phyloP scores from a whole-genome alignment of 2,113 vertebrate genomes.

The Cololabis saira region DNA sequence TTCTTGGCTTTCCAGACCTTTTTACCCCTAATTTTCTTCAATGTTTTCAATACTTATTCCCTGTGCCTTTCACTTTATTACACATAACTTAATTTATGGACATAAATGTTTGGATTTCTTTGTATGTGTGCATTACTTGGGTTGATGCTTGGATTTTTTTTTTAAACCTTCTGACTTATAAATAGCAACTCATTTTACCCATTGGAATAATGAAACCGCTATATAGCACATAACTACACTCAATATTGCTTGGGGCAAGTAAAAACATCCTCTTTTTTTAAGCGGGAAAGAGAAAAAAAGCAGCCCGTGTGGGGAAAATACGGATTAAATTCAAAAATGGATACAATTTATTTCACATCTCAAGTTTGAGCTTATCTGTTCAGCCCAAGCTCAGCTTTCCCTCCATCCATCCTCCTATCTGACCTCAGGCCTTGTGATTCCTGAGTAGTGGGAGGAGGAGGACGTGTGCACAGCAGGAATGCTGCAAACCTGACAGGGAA shows the following conservation, averaged over 20 bases:
- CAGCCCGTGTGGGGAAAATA: background rate
- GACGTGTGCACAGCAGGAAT: conserved; percentile 9
- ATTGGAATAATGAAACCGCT: conserved; percentile 34
- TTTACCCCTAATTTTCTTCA: too few species aligned
- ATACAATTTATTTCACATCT: conserved; percentile 29
- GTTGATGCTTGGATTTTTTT: too few species aligned
- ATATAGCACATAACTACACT: conserved; percentile 9
- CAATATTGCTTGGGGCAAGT: background rate
- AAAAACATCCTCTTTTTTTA: background rate
- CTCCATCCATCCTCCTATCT: conserved; percentile 46
- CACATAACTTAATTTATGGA: too few species aligned
- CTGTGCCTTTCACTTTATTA: too few species aligned
- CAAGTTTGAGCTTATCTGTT: conserved; percentile 29
- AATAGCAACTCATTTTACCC: conserved; percentile 14
- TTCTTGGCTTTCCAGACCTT: too few species aligned
- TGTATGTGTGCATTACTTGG: too few species aligned
- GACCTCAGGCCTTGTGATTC: conserved; percentile 41
- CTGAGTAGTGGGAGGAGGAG: background rate
- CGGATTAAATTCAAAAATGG: conserved; percentile 10
- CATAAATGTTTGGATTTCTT: too few species aligned
- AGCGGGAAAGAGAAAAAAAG: background rate
- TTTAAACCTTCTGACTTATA: conserved; percentile 33
- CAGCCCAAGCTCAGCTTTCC: conserved; percentile 14
- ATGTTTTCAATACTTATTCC: too few species aligned
- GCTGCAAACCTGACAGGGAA: conserved; percentile 1